A percentile compares a stretch with the other conserved stretches of the same genome.
These are phyloP conservation scores for Embidobia sp. DNA, from an alignment of 2,888 invertebrate species.

Conservation along the genomic window DNA sequence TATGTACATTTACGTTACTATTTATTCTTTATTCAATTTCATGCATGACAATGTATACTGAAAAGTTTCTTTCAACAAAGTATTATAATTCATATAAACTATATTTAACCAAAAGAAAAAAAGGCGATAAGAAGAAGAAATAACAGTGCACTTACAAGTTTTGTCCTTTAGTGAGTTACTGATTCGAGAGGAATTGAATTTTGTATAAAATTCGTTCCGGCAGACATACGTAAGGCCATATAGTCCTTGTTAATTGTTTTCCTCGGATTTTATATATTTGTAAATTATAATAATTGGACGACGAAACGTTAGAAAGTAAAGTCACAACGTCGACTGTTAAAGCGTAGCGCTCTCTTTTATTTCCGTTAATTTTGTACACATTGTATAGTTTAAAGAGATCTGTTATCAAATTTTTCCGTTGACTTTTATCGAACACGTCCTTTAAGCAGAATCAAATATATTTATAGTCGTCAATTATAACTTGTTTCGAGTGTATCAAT, in stretches of 20 bases:
- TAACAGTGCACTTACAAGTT: constrained; percentile 42
- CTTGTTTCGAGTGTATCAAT: constrained; percentile 23
- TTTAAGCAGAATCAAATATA: constrained; percentile 31
- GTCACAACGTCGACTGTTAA: too few relatives aligned
- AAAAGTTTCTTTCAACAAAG: constrained; percentile 21
- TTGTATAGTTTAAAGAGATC: constrained; percentile 51
- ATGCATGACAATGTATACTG: constrained; percentile 1
- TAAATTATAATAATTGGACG: constrained; percentile 32
- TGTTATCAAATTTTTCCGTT: constrained; percentile 49
- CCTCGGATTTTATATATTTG: constrained; percentile 45
- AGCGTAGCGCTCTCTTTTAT: constrained; percentile 25
- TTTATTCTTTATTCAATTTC: constrained; percentile 6
- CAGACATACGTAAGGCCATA: constrained; percentile 11
- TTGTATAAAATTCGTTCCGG: constrained; percentile 14
- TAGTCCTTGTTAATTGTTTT: constrained; percentile 43
- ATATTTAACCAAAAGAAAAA: constrained; percentile 22
- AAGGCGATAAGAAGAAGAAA: constrained; percentile 4
- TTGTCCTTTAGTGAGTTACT: constrained; percentile 14
- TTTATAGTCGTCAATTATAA: constrained; percentile 38
- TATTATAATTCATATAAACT: constrained; percentile 28
- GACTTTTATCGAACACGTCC: constrained; percentile 35
- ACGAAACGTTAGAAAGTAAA: not conserved
- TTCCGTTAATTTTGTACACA: constrained; percentile 54
- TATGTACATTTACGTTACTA: too few relatives aligned
- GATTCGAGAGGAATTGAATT: constrained; percentile 1